Base-by-base conservation (phyloP, 1,140 invertebrate species). In the Magallana ariakensis region DNA sequence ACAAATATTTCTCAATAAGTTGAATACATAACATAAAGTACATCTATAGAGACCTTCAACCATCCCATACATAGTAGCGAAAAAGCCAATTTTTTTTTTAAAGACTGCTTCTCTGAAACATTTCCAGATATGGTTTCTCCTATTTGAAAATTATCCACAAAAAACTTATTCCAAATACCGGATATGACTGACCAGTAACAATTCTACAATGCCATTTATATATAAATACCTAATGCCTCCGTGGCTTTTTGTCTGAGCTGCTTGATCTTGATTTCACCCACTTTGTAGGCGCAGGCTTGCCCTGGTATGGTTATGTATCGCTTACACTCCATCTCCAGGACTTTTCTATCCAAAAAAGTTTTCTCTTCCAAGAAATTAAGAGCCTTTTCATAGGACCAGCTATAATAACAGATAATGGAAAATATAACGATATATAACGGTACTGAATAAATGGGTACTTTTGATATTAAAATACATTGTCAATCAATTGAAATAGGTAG, bases 241-340 rank as follows among this genome's bases (percentile, higher is more conserved):
- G 92, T 86, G 0, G 94, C 93, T 86, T 89, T 92, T 33, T 90
- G 86, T 46, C 95, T 86, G 11, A 95, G 85, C 56, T 94, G 91
- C 70, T 92, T 94, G 4, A 95, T 93, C 89, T 94, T 95, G 16
- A 95, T 87, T 87, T 95, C 93, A 0, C 95, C 95, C 57, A 95
- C 93, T 84, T 95, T 95, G 88, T 95, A 95, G 8, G 93, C 90
- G 70, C 92, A 93, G 13, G 95, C 94, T 87, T 81, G 58, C 26
- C 85, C 85, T 60, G 83, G 83, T 55, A 83, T 62, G 2, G 83
- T 87, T 4, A 84, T 62, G 11, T 70, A 75, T 70, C 33, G 46
- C 8, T 80, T 58, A 8, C 82, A 83, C 22, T 87, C 86, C 10
- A 57, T 80, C 16, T 62, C 62, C 19, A 80, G n/a, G 11, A 22